Percentiles rank a stretch among this genome's conserved stretches.
Conservation (phyloP, 1,140 invertebrate genomes). For the Cylas formicarius region DNA sequence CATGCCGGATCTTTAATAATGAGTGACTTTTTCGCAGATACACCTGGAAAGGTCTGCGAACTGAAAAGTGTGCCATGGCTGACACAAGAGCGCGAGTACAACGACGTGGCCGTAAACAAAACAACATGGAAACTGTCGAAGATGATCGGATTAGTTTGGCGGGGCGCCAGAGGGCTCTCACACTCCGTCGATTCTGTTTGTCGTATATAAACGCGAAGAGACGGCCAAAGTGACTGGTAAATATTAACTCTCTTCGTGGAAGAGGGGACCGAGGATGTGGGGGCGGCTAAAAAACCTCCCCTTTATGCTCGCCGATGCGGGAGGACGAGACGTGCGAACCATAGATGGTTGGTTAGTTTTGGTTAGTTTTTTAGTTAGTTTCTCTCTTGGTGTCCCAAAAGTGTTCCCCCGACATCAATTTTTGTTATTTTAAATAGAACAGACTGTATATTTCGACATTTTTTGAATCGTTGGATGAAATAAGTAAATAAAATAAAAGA, state of each 20-base stretch:
- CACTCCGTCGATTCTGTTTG: conserved; percentile 8
- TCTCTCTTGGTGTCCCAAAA: conserved; percentile 4
- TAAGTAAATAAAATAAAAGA: too few relatives aligned
- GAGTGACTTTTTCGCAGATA: too few relatives aligned
- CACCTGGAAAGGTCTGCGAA: too few relatives aligned
- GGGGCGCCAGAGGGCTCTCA: conserved; percentile 6
- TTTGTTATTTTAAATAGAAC: too few relatives aligned
- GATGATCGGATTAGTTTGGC: conserved; percentile 9
- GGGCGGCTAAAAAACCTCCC: conserved; percentile 6
- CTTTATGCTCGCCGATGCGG: conserved; percentile 6
- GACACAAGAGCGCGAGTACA: too few relatives aligned
- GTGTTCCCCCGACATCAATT: too few relatives aligned
- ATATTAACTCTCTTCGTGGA: conserved; percentile 16
- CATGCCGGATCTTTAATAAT: too few relatives aligned
- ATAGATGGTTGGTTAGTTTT: not conserved
- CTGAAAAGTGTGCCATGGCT: too few relatives aligned
- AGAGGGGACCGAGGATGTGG: not conserved
- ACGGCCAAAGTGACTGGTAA: conserved; percentile 15
- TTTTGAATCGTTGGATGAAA: too few relatives aligned
- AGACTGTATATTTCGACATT: too few relatives aligned
- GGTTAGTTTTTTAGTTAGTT: conserved; percentile 6
- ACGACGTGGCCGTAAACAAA: too few relatives aligned
- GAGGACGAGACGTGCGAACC: not conserved
- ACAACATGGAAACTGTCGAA: too few relatives aligned
- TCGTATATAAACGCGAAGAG: conserved; percentile 9